phyloP scores from a whole-genome alignment of 1,140 invertebrate genomes.

The Cydia pomonella region DNA sequence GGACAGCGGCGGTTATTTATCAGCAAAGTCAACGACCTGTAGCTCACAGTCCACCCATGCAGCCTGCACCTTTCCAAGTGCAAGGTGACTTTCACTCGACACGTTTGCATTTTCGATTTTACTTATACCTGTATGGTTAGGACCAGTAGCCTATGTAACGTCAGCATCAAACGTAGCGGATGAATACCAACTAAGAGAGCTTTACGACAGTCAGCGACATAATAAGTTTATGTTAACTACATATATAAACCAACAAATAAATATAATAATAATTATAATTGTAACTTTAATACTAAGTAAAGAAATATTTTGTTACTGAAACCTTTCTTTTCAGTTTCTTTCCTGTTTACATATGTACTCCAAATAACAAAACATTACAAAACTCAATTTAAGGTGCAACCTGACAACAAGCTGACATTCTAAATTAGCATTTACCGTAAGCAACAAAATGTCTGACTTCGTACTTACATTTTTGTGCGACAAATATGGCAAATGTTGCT shows the following conservation, averaged over 20 bases:
- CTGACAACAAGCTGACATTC: background rate
- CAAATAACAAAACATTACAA: background rate
- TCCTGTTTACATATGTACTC: background rate
- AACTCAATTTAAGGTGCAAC: background rate
- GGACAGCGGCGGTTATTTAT: background rate
- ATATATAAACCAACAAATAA: too few relatives aligned
- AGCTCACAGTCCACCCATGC: background rate
- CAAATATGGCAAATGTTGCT: background rate
- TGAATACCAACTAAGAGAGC: background rate
- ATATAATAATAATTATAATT: too few relatives aligned
- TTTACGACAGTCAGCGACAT: too few relatives aligned
- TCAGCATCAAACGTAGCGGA: background rate
- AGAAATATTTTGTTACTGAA: too few relatives aligned
- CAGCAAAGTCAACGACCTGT: background rate
- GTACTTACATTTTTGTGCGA: background rate
- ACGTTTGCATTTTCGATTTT: constrained; percentile 45
- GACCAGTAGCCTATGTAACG: background rate
- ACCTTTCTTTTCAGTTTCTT: background rate
- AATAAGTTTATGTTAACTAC: too few relatives aligned
- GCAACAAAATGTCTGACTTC: background rate
- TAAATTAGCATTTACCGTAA: constrained; percentile 3
- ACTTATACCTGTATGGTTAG: background rate
- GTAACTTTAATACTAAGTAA: too few relatives aligned
- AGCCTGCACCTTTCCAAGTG: constrained; percentile 44
- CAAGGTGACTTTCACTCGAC: constrained; percentile 49